A percentile compares a stretch with the other conserved stretches of the same genome.
Conservation (phyloP, 2,888 invertebrate species). For the Ctenicera cuprea region DNA sequence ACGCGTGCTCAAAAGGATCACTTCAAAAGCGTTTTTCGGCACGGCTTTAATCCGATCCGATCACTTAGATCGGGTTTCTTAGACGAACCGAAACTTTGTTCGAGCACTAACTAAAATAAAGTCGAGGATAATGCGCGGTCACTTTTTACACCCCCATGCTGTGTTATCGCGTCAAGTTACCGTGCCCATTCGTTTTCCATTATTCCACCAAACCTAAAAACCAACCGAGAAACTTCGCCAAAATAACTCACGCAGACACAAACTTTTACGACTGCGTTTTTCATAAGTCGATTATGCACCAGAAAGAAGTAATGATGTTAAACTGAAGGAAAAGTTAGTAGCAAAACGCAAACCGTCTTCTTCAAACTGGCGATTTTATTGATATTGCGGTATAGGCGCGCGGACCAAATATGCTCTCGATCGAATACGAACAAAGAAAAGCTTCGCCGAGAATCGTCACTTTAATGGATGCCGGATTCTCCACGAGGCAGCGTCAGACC, state of each 20-base stretch:
- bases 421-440: slow-evolving; percentile 36
- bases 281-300: slow-evolving; percentile 51
- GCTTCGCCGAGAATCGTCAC: slow-evolving; percentile 25
- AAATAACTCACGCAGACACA: slow-evolving; percentile 49
- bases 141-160: slow-evolving; percentile 53
- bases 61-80: slow-evolving; percentile 61
- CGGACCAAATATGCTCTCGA: slow-evolving; percentile 31
- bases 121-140: slow-evolving; percentile 57
- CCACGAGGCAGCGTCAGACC: slow-evolving; percentile 19
- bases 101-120: slow-evolving; percentile 55
- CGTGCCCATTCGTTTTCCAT: slow-evolving; percentile 30
- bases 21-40: slow-evolving; percentile 63
- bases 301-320: slow-evolving; percentile 51
- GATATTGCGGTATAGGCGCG: slow-evolving; percentile 32
- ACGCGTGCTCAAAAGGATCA: slow-evolving; percentile 60
- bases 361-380: slow-evolving; percentile 54
- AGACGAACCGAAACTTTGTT: slow-evolving; percentile 57
- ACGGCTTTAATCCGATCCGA: slow-evolving; percentile 62
- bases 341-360: slow-evolving; percentile 38
- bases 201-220: slow-evolving; percentile 35
- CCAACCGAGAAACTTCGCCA: background rate
- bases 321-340: slow-evolving; percentile 52
- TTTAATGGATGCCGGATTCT: slow-evolving; percentile 34
- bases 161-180: slow-evolving; percentile 53
- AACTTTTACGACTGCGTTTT: slow-evolving; percentile 55